These are phyloP conservation scores for Drosophila subquinaria DNA, from an alignment of 2,888 invertebrate genomes.

Conservation along the genomic window DNA sequence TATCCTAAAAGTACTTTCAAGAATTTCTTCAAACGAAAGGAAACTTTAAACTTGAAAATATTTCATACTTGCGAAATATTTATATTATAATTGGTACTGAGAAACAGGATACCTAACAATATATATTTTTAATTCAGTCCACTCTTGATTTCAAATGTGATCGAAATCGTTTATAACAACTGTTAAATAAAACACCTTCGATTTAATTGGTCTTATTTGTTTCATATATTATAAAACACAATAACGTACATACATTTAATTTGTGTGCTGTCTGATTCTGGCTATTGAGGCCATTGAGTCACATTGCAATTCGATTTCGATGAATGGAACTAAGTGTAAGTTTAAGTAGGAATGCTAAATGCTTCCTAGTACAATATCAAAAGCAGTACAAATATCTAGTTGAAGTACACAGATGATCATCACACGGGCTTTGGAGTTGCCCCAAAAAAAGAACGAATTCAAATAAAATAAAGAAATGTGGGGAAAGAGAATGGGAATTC, in stretches of 20 bases:
- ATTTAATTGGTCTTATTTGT: conserved; percentile 17
- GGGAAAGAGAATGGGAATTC: not conserved
- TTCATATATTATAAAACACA: conserved; percentile 26
- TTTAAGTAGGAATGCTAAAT: conserved; percentile 15
- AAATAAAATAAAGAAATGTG: not conserved
- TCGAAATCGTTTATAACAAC: not conserved
- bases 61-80: not conserved
- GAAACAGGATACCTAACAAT: not conserved
- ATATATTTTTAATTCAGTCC: not conserved
- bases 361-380: conserved; percentile 31
- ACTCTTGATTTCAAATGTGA: not conserved
- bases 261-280: conserved; percentile 12
- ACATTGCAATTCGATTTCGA: conserved; percentile 35
- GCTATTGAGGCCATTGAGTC: conserved; percentile 16
- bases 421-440: conserved; percentile 37
- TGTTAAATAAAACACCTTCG: not conserved
- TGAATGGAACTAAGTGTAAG: conserved; percentile 34
- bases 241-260: conserved; percentile 25
- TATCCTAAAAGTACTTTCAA: not conserved
- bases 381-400: conserved; percentile 42
- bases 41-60: not conserved
- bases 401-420: conserved; percentile 48
- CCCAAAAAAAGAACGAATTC: not conserved
- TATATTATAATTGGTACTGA: not conserved
- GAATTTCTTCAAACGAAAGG: not conserved